Percentiles rank a stretch among this genome's conserved stretches.
phyloP scores from a whole-genome alignment of 2,113 vertebrate genomes.

The Syngnathus typhle region DNA sequence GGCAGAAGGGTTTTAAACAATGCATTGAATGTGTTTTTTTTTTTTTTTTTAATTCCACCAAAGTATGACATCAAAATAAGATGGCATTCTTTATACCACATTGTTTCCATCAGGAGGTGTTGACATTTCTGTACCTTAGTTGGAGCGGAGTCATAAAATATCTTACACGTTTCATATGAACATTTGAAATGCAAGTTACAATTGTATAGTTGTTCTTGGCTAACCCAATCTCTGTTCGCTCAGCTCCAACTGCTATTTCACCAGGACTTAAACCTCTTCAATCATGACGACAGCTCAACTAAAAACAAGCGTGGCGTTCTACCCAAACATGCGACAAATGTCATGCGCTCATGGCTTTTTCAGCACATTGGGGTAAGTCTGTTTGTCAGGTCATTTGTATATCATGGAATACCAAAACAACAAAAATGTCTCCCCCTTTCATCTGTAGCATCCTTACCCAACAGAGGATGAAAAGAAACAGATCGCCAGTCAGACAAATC shows the following conservation, averaged over 20 bases:
- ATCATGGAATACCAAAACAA: background rate
- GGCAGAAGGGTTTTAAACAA: too few species aligned
- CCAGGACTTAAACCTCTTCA: slow-evolving; percentile 89
- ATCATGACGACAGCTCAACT: slow-evolving; percentile 85
- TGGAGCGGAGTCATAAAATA: too few species aligned
- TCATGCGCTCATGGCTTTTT: slow-evolving; percentile 99
- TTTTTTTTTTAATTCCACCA: too few species aligned
- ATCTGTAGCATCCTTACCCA: slow-evolving; percentile 86
- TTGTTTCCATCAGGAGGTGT: too few species aligned
- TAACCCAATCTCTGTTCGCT: slow-evolving; percentile 13
- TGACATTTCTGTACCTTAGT: too few species aligned
- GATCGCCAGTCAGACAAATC: slow-evolving; percentile 90
- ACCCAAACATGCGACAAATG: slow-evolving; percentile 92
- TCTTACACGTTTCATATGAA: too few species aligned
- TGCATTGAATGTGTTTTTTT: too few species aligned
- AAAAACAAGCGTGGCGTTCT: slow-evolving; percentile 95
- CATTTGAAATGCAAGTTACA: background rate
- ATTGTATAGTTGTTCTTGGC: background rate
- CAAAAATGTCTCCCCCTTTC: slow-evolving; percentile 4
- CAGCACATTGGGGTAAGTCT: slow-evolving; percentile 93
- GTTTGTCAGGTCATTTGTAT: background rate
- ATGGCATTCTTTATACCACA: too few species aligned
- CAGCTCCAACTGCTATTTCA: slow-evolving; percentile 94
- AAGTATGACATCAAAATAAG: too few species aligned
- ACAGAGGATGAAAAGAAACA: slow-evolving; percentile 98